Percentiles rank a stretch among this genome's conserved stretches.
Conservation (phyloP, 2,797 vertebrate species). For the Phoxinus dragarum region DNA sequence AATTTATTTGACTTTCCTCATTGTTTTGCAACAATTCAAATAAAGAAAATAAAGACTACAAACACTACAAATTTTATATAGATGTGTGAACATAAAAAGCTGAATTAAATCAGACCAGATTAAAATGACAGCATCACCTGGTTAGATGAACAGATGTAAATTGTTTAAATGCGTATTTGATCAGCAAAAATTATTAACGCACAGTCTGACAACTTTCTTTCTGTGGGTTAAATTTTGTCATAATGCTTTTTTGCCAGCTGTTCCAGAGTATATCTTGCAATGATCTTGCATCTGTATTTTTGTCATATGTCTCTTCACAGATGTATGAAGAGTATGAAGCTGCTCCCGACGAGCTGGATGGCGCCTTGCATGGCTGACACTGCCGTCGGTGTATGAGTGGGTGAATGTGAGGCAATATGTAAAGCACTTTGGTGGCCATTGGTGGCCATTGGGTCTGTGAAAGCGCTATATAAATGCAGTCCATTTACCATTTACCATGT, state of each 20-base stretch:
- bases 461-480: no score
- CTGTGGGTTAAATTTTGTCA: background rate
- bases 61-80: background rate
- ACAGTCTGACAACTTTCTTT: background rate
- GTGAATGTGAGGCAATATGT: no score
- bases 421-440: no score
- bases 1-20: background rate
- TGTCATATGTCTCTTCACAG: background rate
- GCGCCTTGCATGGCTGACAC: no score
- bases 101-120: no score
- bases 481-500: no score
- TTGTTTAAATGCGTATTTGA: background rate
- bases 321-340: no score
- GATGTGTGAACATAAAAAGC: background rate
- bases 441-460: no score
- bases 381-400: no score
- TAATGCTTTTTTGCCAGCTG: background rate
- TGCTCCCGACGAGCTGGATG: no score
- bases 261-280: background rate
- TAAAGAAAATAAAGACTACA: background rate
- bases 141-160: background rate
- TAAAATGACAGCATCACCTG: no score
- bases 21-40: no score
- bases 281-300: background rate
- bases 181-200: background rate